phyloP scores from a whole-genome alignment of 53 echinoderm and acorn worm species.

The Pentamera pediparva region DNA sequence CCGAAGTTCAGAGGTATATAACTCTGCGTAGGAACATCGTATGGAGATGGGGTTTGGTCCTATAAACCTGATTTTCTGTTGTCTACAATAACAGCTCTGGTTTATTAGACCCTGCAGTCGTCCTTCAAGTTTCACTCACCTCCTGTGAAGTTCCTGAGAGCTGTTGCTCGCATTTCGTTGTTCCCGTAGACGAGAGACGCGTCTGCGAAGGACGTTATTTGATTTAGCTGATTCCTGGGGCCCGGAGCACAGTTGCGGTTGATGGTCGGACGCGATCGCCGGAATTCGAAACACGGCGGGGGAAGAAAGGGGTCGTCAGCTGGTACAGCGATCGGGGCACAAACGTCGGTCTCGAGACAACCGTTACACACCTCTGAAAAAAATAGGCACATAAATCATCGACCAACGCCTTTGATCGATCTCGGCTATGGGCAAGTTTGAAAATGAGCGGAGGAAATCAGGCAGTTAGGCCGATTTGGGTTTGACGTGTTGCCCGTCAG shows the following conservation, averaged over 20 bases:
- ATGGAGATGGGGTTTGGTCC: background rate
- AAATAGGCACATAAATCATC: background rate
- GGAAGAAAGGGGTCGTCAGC: constrained; percentile 37
- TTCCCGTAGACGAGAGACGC: constrained; percentile 67
- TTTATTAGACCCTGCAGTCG: background rate
- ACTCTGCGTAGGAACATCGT: background rate
- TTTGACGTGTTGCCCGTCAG: no score
- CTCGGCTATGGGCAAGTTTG: no score
- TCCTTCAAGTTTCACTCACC: background rate
- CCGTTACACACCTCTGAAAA: constrained; percentile 42
- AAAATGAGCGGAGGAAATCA: no score
- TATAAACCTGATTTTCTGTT: no score
- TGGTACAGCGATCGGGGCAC: constrained; percentile 57
- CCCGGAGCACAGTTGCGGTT: constrained; percentile 34
- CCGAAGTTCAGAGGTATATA: background rate
- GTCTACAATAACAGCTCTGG: no score
- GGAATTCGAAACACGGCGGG: constrained; percentile 46
- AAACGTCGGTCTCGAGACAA: constrained; percentile 41
- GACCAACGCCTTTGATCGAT: background rate
- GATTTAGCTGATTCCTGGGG: constrained; percentile 67
- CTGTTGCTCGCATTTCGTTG: background rate
- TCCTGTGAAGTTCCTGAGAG: constrained; percentile 9
- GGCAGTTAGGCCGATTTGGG: no score
- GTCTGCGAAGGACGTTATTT: constrained; percentile 65
- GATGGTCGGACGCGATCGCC: constrained; percentile 38